A percentile compares a stretch with the other conserved stretches of the same genome.
phyloP scores from a whole-genome alignment of 2,113 vertebrate genomes.

The Xyrauchen texanus region DNA sequence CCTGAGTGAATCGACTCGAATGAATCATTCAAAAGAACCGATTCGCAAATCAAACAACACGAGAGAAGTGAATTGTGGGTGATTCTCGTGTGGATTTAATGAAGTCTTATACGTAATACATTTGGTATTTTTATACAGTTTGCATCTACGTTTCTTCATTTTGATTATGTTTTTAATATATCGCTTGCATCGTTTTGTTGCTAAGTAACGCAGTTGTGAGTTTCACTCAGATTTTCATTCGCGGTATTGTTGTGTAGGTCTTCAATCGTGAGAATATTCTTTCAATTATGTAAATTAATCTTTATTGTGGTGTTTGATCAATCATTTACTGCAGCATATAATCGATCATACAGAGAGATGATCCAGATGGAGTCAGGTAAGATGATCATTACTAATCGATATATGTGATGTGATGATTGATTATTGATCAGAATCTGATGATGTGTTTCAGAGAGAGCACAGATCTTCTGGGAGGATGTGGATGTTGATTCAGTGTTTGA shows the following conservation, averaged over 20 bases:
- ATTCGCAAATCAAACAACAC: neutral
- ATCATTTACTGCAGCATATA: neutral
- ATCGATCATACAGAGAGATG: neutral
- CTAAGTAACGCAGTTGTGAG: neutral
- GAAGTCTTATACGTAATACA: neutral
- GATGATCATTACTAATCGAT: too few species aligned
- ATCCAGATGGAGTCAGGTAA: neutral
- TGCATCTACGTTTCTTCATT: neutral
- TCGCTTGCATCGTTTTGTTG: too few species aligned
- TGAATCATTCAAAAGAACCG: neutral
- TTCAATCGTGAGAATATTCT: too few species aligned
- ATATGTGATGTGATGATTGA: neutral
- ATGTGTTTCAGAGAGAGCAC: constrained; percentile 65
- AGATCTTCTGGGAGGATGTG: constrained; percentile 64
- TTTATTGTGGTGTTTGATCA: neutral
- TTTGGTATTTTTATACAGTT: neutral
- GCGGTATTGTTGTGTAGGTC: neutral
- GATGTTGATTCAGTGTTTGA: constrained; percentile 67
- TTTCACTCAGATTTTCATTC: neutral
- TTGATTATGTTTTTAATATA: neutral
- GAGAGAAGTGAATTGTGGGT: neutral
- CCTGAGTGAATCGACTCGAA: neutral
- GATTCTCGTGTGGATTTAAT: neutral
- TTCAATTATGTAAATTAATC: too few species aligned
- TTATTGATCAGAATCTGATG: neutral